Evolutionary conservation across 2,888 invertebrate genomes (phyloP).

Genomic region (Dasypolia templi): DNA sequence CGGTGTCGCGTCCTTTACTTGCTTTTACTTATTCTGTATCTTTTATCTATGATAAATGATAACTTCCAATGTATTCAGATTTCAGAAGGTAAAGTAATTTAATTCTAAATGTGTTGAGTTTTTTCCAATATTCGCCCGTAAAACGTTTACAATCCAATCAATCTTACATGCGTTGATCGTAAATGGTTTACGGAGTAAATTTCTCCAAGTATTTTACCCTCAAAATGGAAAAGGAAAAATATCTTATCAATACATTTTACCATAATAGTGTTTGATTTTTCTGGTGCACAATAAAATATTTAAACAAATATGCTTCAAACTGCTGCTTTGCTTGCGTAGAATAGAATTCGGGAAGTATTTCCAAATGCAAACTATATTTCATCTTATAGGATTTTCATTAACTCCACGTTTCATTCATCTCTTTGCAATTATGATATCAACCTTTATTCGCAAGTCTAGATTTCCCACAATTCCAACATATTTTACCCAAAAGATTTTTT

Average conservation of each 20-base stretch:
- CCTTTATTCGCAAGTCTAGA: not conserved
- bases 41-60: not conserved
- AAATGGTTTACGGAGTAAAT: conserved; percentile 23
- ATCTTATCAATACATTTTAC: too few relatives aligned
- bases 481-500: not conserved
- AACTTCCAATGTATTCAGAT: not conserved
- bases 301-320: too few relatives aligned
- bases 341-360: too few relatives aligned
- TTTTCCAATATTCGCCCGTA: conserved; percentile 19
- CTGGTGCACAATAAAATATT: too few relatives aligned
- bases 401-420: not conserved
- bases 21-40: not conserved
- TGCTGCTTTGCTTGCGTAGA: too few relatives aligned
- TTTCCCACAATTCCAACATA: not conserved
- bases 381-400: not conserved
- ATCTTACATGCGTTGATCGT: conserved; percentile 27
- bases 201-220: not conserved
- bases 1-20: not conserved
- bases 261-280: too few relatives aligned
- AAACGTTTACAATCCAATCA: conserved; percentile 38
- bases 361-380: too few relatives aligned
- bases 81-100: not conserved
- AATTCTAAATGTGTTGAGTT: not conserved
- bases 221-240: too few relatives aligned
- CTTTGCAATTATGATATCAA: not conserved